Percentiles rank a stretch among this genome's conserved stretches.
phyloP scores from a whole-genome alignment of 2,888 invertebrate genomes.

The Drosophila fulvimacula region DNA sequence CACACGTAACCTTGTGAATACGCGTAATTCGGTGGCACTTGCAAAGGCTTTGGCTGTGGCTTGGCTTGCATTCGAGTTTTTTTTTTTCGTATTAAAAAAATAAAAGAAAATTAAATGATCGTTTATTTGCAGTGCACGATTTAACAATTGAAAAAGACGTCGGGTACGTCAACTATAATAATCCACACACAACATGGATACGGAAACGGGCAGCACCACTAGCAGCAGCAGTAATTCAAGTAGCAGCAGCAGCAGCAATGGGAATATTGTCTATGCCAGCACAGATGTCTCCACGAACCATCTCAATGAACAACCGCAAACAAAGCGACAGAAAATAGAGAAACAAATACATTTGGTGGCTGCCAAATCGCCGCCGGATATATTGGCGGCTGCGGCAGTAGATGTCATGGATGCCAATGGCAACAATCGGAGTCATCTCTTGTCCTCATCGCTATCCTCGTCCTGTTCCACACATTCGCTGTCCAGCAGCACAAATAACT shows the following conservation, averaged over 20 bases:
- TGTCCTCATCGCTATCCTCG: slow-evolving; percentile 79
- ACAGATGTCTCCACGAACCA: slow-evolving; percentile 30
- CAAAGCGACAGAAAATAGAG: slow-evolving; percentile 92
- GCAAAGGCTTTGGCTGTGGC: slow-evolving; percentile 45
- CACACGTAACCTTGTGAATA: slow-evolving; percentile 85
- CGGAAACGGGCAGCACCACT: slow-evolving; percentile 43
- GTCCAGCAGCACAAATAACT: slow-evolving; percentile 73
- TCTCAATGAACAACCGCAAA: slow-evolving; percentile 91
- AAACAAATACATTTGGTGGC: slow-evolving; percentile 67
- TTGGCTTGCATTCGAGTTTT: slow-evolving; percentile 30
- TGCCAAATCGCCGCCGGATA: slow-evolving; percentile 68
- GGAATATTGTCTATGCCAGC: slow-evolving; percentile 41
- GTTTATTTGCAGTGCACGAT: slow-evolving; percentile 47
- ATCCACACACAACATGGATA: slow-evolving; percentile 59
- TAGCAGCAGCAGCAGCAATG: slow-evolving; percentile 21
- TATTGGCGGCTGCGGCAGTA: slow-evolving; percentile 43
- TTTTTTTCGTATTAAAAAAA: slow-evolving; percentile 15
- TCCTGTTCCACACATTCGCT: slow-evolving; percentile 79
- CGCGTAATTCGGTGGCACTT: slow-evolving; percentile 84
- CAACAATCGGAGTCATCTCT: slow-evolving; percentile 66
- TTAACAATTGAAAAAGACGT: slow-evolving; percentile 49
- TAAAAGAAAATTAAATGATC: neutral
- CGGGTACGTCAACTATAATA: slow-evolving; percentile 66
- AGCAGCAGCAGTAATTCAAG: slow-evolving; percentile 25
- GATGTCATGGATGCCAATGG: slow-evolving; percentile 65